Conservation (phyloP, 2,888 invertebrate genomes). For the Polyommatus iphigenia region DNA sequence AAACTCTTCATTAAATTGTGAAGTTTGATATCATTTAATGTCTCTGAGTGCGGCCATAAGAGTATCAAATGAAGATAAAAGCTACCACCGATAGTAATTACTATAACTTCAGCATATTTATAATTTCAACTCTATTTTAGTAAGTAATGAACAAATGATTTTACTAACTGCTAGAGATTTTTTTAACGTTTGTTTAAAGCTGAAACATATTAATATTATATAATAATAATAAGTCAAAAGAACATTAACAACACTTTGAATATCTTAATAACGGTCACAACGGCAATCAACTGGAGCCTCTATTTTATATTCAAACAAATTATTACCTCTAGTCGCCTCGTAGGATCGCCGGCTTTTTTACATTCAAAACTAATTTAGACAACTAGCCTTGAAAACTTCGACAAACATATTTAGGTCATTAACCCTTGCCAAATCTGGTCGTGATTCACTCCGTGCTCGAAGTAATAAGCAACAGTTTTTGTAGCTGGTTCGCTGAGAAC, state of each 20-base stretch:
- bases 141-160: not conserved
- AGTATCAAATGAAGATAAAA: too few species aligned
- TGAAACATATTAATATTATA: not conserved
- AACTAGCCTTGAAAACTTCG: slow-evolving; percentile 75
- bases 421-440: slow-evolving; percentile 77
- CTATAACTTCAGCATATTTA: too few species aligned
- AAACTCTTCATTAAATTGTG: too few species aligned
- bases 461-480: slow-evolving; percentile 78
- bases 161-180: not conserved
- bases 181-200: not conserved
- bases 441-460: slow-evolving; percentile 76
- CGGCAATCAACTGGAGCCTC: slow-evolving; percentile 34
- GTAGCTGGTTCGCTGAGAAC: slow-evolving; percentile 63
- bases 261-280: slow-evolving; percentile 8
- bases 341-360: slow-evolving; percentile 60
- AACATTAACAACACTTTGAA: not conserved
- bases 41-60: too few species aligned
- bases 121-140: too few species aligned
- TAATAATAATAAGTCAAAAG: not conserved
- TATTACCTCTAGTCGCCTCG: slow-evolving; percentile 47
- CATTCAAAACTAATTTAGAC: slow-evolving; percentile 67
- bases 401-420: slow-evolving; percentile 78
- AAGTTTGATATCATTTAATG: too few species aligned
- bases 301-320: slow-evolving; percentile 50
- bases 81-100: too few species aligned